Evolutionary conservation across 2,888 invertebrate genomes (phyloP).

Genomic region (Chaetogeoica ovagalla): DNA sequence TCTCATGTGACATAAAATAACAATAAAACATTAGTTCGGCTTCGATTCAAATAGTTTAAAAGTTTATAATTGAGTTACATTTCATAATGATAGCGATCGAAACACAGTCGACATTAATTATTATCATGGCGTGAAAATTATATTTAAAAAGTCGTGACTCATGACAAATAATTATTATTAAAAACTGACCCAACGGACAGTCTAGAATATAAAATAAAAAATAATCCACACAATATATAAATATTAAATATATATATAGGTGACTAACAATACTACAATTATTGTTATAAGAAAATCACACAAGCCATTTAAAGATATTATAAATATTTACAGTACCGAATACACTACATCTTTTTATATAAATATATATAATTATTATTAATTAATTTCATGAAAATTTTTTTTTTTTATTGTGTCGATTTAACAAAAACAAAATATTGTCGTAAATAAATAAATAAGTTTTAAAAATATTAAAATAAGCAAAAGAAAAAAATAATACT

Average conservation of each 20-base stretch:
- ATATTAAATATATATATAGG: neutral
- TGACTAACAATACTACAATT: constrained; percentile 23
- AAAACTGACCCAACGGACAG: no score
- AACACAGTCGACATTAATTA: no score
- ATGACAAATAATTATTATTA: no score
- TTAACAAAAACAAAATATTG: constrained; percentile 18
- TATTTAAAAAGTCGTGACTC: no score
- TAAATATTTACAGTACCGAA: constrained; percentile 27
- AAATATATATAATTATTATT: neutral
- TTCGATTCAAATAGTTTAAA: neutral
- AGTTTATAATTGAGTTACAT: neutral
- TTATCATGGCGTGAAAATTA: no score
- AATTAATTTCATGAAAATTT: neutral
- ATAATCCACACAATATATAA: neutral
- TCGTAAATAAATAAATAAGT: neutral
- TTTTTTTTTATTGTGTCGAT: neutral
- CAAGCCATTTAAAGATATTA: constrained; percentile 31
- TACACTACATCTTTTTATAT: neutral
- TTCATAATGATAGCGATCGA: no score
- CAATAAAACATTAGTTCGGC: neutral
- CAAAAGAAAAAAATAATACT: neutral
- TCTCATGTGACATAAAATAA: neutral
- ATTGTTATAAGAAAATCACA: constrained; percentile 24
- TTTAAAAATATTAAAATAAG: constrained; percentile 18
- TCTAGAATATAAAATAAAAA: no score